Base-by-base conservation (phyloP, 2,113 vertebrate species). In the Thunnus maccoyii region DNA sequence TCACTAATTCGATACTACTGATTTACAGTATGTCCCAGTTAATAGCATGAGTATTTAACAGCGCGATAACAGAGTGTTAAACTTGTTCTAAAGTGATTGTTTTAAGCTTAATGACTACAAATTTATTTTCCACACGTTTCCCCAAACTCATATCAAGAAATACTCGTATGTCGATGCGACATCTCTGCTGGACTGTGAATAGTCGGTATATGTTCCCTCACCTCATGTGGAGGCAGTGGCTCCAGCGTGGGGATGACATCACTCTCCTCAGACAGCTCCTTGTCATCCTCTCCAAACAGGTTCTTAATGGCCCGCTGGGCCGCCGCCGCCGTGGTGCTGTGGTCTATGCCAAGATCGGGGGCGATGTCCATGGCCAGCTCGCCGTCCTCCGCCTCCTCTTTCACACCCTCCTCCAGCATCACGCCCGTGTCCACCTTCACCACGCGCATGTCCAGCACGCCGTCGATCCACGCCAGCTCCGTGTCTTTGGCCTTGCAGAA, bases 401-500 rank as follows among this genome's bases (percentile, higher is more conserved):
- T 97, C 47, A 94, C 75, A 2, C 97, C 97, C 77, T 99, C 97
- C 94, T 99, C 98, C 76, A 97, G 90, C 92, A 99, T 95, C 78
- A 99, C 98, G 4, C 98, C 98, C 0, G 96, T 99, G 93, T 99
- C 98, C 84, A 99, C 98, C 93, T 98, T 99, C 1, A 97, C 97
- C 72, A 99, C 98, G 3, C 98, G 94, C 98, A 99, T 99, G 91
- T 99, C 98, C 89, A 99, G 91, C 84, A 99, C 97, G 1, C 98
- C 98, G 4, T 99, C 97, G 70, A 99, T 98, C 98, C 98, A 99
- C 3, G 98, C 98, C 63, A 99, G 79, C 90, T 99, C 98, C 0
- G 97, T 98, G 91, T 99, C 98, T 86, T 97, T 98, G 63, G 98
- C 98, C 91, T 97, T 98, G 93, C 98, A 99, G 92, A 99, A 99